A percentile compares a stretch with the other conserved stretches of the same genome.
These are phyloP conservation scores for Apteryx mantelli DNA, from an alignment of 2,113 vertebrate species.

Conservation along the genomic window DNA sequence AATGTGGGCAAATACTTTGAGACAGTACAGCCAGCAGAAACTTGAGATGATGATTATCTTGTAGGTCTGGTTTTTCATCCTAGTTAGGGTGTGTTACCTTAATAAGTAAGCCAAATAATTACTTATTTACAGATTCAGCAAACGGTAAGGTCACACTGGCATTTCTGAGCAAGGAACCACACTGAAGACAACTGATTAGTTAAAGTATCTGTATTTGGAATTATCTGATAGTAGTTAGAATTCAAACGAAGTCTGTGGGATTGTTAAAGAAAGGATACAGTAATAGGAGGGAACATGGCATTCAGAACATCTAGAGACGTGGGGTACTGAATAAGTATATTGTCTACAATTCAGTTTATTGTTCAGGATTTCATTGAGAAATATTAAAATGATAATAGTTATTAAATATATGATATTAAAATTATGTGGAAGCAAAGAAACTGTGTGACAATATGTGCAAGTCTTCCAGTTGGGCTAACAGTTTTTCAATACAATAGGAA, in stretches of 20 bases:
- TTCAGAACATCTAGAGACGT: not conserved
- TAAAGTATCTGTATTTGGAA: not conserved
- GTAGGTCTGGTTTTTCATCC: conserved; percentile 75
- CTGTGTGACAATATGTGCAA: conserved; percentile 21
- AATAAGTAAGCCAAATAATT: conserved; percentile 78
- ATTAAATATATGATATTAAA: not conserved
- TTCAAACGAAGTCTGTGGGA: not conserved
- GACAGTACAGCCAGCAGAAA: conserved; percentile 56
- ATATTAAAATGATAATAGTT: not conserved
- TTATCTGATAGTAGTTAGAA: not conserved
- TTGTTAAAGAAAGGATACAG: not conserved
- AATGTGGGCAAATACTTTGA: not conserved
- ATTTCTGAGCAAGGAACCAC: conserved; percentile 44
- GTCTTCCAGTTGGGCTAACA: conserved; percentile 17
- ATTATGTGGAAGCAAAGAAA: conserved; percentile 2
- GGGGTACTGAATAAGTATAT: not conserved
- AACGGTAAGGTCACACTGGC: conserved; percentile 60
- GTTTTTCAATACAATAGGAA: not conserved
- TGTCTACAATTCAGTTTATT: not conserved
- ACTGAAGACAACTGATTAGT: not conserved
- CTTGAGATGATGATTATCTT: conserved; percentile 67
- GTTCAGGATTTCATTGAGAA: conserved; percentile 18
- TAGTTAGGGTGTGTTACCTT: conserved; percentile 71
- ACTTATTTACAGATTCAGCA: conserved; percentile 77
- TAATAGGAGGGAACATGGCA: not conserved